Evolutionary conservation across 2,113 vertebrate genomes (phyloP).

Genomic region (Catharus minimus): DNA sequence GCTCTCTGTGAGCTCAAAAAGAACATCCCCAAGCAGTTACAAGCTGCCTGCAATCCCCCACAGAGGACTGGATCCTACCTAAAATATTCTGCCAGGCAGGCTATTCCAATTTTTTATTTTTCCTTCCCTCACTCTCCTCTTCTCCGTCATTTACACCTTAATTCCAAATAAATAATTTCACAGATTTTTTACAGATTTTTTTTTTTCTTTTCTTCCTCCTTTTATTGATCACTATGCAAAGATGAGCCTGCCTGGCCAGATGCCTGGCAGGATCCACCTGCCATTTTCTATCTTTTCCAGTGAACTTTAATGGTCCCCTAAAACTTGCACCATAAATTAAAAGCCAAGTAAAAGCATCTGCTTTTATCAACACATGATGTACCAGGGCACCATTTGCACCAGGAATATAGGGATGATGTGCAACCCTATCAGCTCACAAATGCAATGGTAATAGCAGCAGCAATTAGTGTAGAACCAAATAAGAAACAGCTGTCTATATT

Average conservation of each 20-base stretch:
- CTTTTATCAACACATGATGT: not conserved
- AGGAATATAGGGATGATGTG: not conserved
- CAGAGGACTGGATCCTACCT: not conserved
- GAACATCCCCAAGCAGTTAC: not conserved
- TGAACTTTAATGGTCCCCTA: not conserved
- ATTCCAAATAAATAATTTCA: not conserved
- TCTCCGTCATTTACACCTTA: not conserved
- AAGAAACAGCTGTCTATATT: not conserved
- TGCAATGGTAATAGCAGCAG: not conserved
- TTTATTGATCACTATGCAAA: not conserved
- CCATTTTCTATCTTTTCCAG: not conserved
- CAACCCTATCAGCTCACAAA: not conserved
- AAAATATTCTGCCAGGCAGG: not conserved
- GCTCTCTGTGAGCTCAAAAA: not conserved
- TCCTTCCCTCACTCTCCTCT: not conserved
- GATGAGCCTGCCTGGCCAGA: not conserved
- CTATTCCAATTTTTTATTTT: not conserved
- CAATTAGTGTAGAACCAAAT: conserved; percentile 12
- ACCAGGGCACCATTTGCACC: not conserved
- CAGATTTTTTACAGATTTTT: not conserved
- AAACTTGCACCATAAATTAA: not conserved
- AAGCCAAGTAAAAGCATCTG: not conserved
- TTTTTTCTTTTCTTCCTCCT: not conserved
- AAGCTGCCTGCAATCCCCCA: not conserved
- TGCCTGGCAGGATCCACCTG: not conserved